Evolutionary conservation across 2,113 vertebrate species (phyloP).

Genomic region (Silurus glanis): DNA sequence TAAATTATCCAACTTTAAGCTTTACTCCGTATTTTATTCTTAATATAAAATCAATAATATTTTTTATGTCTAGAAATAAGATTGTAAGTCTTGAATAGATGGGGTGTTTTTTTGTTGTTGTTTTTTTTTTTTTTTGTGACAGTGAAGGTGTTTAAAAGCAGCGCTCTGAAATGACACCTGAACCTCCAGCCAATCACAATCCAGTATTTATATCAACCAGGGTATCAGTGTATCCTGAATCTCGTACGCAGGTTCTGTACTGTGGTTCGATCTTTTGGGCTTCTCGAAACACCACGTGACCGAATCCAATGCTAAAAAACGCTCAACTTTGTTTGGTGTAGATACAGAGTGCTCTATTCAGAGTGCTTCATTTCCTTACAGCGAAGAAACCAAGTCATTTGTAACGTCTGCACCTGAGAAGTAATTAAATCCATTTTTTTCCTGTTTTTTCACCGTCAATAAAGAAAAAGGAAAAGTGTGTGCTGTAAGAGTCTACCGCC

Average conservation of each 20-base stretch:
- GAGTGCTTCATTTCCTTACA: not conserved
- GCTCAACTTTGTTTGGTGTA: not conserved
- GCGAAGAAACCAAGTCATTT: not conserved
- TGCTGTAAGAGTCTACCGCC: not conserved
- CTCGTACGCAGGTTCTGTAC: not conserved
- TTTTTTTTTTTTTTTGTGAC: too few species aligned
- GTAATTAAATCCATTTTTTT: not conserved
- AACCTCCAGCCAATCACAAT: too few species aligned
- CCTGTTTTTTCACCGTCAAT: not conserved
- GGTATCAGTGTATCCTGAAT: not conserved
- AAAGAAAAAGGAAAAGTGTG: not conserved
- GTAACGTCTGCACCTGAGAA: not conserved
- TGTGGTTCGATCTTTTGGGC: not conserved
- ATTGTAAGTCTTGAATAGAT: too few species aligned
- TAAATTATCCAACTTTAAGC: too few species aligned
- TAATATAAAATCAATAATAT: too few species aligned
- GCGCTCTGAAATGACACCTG: too few species aligned
- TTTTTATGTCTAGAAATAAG: too few species aligned
- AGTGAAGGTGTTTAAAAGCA: too few species aligned
- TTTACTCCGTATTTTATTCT: too few species aligned
- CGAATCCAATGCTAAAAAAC: not conserved
- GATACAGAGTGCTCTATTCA: not conserved
- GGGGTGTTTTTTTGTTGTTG: too few species aligned
- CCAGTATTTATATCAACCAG: too few species aligned
- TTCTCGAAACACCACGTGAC: not conserved